phyloP scores from a whole-genome alignment of 2,888 invertebrate species.

The Drosophila niveifrons region DNA sequence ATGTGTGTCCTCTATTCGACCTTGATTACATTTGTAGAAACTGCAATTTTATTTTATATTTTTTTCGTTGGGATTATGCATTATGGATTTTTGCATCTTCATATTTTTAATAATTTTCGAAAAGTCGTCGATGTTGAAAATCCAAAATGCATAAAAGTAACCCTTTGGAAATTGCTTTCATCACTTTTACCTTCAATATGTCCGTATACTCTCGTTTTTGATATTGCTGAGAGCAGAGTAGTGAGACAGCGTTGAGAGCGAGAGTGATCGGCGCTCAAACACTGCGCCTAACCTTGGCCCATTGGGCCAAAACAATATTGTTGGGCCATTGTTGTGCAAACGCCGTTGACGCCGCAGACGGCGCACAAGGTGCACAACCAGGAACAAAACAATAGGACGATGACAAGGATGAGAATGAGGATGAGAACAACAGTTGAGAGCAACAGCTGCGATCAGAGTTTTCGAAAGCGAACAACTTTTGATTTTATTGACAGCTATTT shows the following conservation, averaged over 20 bases:
- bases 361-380: conserved; percentile 33
- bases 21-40: conserved; percentile 2
- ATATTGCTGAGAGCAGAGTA: no score
- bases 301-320: conserved; percentile 25
- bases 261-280: conserved; percentile 34
- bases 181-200: no score
- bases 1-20: conserved; percentile 2
- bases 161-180: background rate
- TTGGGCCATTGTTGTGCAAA: conserved; percentile 57
- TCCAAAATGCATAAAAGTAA: no score
- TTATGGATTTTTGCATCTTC: background rate
- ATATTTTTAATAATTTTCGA: no score
- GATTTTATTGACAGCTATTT: conserved; percentile 44
- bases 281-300: conserved; percentile 49
- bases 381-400: conserved; percentile 7
- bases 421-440: background rate
- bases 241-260: no score
- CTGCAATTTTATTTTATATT: no score
- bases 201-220: no score
- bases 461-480: background rate
- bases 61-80: background rate
- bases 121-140: no score
- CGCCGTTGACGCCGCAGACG: conserved; percentile 55
- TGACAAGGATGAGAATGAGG: no score
- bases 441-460: conserved; percentile 32